These are phyloP conservation scores for Protomyctophum bolini DNA, from an alignment of 2,113 vertebrate species.

Conservation along the genomic window DNA sequence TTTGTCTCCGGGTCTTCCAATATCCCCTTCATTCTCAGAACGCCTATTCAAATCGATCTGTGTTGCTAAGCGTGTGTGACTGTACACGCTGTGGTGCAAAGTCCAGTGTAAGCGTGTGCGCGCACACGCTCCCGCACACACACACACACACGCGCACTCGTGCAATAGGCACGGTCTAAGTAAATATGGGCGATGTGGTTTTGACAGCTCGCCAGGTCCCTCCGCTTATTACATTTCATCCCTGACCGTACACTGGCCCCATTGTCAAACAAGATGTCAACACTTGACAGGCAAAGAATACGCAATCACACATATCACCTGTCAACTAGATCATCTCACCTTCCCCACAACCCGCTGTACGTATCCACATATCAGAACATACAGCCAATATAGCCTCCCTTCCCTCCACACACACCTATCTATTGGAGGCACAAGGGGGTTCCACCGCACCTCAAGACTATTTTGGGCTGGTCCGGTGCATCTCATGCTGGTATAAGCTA, in stretches of 20 bases:
- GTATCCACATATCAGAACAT: no score
- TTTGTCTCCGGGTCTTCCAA: no score
- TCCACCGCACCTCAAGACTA: no score
- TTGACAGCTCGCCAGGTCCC: constrained; percentile 14
- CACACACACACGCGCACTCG: neutral
- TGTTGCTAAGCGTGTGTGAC: neutral
- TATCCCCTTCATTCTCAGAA: no score
- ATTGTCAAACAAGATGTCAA: neutral
- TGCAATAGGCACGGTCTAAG: neutral
- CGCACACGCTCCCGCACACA: constrained; percentile 2
- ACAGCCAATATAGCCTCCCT: no score
- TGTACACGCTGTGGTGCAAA: neutral
- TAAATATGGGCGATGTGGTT: constrained; percentile 25
- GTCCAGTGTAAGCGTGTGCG: neutral
- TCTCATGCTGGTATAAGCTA: no score
- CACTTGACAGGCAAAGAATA: neutral
- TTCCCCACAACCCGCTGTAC: neutral
- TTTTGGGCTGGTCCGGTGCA: no score
- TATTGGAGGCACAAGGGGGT: no score
- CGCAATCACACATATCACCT: neutral
- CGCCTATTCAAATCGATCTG: neutral
- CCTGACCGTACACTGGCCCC: neutral
- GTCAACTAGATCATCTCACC: neutral
- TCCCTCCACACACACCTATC: no score
- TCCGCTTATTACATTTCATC: constrained; percentile 19